phyloP scores from a whole-genome alignment of 1,140 invertebrate genomes.

The Coboldia fuscipes region DNA sequence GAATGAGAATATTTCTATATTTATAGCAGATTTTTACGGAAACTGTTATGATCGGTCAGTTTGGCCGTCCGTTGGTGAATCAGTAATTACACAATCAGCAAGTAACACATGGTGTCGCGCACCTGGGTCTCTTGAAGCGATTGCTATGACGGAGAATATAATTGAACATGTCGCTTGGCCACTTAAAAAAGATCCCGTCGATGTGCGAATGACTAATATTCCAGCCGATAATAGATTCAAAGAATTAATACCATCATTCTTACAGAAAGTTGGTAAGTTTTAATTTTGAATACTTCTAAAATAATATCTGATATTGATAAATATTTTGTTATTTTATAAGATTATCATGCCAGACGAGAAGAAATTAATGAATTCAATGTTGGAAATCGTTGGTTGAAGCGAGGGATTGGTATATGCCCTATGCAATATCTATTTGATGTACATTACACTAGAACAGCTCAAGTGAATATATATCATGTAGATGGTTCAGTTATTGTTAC shows the following conservation, averaged over 20 bases:
- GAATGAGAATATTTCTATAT: constrained; percentile 24
- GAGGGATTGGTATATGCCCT: constrained; percentile 36
- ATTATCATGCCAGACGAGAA: constrained; percentile 27
- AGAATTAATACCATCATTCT: constrained; percentile 7
- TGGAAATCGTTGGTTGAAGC: constrained; percentile 51
- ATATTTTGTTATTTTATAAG: constrained; percentile 23
- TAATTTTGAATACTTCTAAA: background rate
- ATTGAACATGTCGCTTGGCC: constrained; percentile 33
- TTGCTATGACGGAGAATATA: constrained; percentile 21
- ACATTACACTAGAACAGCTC: constrained; percentile 24
- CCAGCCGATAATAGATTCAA: background rate
- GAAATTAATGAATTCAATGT: constrained; percentile 34
- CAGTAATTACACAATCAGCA: constrained; percentile 30
- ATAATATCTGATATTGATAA: too few species aligned
- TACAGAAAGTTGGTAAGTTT: background rate
- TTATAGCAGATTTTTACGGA: constrained; percentile 18
- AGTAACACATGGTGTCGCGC: constrained; percentile 29
- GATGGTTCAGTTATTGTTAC: constrained; percentile 48
- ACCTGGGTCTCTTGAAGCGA: constrained; percentile 33
- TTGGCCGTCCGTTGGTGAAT: constrained; percentile 29
- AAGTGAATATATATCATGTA: constrained; percentile 39
- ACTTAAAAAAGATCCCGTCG: constrained; percentile 16
- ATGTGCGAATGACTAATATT: background rate
- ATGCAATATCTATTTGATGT: constrained; percentile 34
- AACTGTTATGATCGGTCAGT: constrained; percentile 32